phyloP scores from a whole-genome alignment of 2,888 invertebrate species.

The Tetranychus truncatus region DNA sequence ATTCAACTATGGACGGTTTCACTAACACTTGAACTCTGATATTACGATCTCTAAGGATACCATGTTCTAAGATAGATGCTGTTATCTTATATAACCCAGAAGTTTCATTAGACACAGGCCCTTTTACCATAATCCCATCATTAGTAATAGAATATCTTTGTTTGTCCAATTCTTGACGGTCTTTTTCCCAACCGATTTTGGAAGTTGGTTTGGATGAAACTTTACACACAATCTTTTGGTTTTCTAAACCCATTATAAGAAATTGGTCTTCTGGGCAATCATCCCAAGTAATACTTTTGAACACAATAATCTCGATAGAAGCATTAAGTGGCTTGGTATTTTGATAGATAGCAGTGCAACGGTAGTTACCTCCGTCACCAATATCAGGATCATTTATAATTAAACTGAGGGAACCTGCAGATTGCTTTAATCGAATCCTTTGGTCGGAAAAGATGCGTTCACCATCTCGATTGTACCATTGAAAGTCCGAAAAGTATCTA shows the following conservation, averaged over 20 bases:
- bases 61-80: conserved; percentile 6
- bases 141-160: conserved; percentile 16
- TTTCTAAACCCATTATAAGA: conserved; percentile 49
- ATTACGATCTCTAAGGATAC: neutral
- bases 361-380: conserved; percentile 4
- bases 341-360: neutral
- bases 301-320: conserved; percentile 4
- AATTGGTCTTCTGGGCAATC: conserved; percentile 67
- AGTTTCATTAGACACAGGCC: conserved; percentile 3
- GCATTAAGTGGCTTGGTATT: neutral
- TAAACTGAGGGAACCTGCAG: neutral
- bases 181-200: conserved; percentile 54
- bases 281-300: conserved; percentile 54
- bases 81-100: conserved; percentile 14
- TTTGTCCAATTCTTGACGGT: conserved; percentile 39
- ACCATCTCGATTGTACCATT: conserved; percentile 24
- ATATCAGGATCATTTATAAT: neutral
- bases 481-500: conserved; percentile 23
- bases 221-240: conserved; percentile 58
- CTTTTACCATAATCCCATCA: conserved; percentile 13
- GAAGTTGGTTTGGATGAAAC: conserved; percentile 63
- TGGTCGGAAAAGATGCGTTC: conserved; percentile 7
- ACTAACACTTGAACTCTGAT: conserved; percentile 16
- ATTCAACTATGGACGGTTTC: conserved; percentile 32
- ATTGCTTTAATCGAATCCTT: neutral